phyloP scores from a whole-genome alignment of 2,113 vertebrate genomes.

The Cyprinodon variegatus region DNA sequence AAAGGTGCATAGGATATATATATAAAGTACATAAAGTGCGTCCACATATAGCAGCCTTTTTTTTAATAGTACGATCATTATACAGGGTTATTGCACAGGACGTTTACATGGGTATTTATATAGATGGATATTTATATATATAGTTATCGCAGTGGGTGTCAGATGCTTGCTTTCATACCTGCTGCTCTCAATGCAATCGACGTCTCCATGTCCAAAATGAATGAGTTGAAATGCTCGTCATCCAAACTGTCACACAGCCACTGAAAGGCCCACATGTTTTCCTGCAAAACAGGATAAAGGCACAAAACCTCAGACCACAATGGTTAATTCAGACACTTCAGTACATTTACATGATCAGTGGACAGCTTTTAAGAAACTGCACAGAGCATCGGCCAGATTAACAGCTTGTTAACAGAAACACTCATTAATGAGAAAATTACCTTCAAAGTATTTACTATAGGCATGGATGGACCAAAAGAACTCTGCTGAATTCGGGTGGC shows the following conservation, averaged over 20 bases:
- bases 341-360: not conserved
- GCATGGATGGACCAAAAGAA: slow-evolving; percentile 45
- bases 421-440: slow-evolving; percentile 40
- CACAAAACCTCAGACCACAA: too few species aligned
- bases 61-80: too few species aligned
- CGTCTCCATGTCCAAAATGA: slow-evolving; percentile 16
- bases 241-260: slow-evolving; percentile 55
- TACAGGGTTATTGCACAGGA: too few species aligned
- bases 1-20: too few species aligned
- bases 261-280: slow-evolving; percentile 55
- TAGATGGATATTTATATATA: too few species aligned
- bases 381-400: too few species aligned
- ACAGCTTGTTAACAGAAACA: not conserved
- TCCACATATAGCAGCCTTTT: too few species aligned
- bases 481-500: slow-evolving; percentile 34
- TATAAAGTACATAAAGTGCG: too few species aligned
- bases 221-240: not conserved
- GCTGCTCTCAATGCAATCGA: not conserved
- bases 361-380: too few species aligned
- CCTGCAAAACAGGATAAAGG: slow-evolving; percentile 29
- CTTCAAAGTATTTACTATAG: slow-evolving; percentile 57
- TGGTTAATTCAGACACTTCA: too few species aligned
- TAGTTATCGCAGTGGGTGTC: too few species aligned
- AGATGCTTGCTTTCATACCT: slow-evolving; percentile 26
- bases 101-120: too few species aligned